Base-by-base conservation (phyloP, 2,113 vertebrate genomes). In the Nicator chloris region DNA sequence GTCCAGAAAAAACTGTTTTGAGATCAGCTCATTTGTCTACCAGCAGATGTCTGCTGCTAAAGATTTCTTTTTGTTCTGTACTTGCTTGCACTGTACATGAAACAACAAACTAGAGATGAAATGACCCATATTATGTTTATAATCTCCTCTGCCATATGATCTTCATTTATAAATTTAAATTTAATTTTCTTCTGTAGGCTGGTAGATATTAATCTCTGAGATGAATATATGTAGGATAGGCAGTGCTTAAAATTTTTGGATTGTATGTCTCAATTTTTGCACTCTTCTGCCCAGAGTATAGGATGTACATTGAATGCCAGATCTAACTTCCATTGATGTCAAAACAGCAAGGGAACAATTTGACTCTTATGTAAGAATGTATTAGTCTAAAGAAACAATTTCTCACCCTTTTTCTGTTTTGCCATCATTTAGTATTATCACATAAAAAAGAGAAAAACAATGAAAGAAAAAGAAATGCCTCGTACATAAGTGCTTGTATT, bases 121-220 rank as follows among this genome's bases (percentile, higher is more conserved):
- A 90, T 86, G 51, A 81, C 60, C 79, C 44, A 45, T 76, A 80
- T 64, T 71, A 88, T 70, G 39, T 88, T 75, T 78, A 35, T 51
- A 93, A 64, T 87, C 90, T 87, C 45, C 73, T 23, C 20, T 82
- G 56, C 60, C n/a, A 64, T 90, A 73, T 90, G 44, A 88, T 83
- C 49, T 71, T 60, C 47, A n/a, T 86, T 87, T 82, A 91, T 56
- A 44, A 94, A 88, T 91, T 95, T 82, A 65, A 75, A 60, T 92
- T 75, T 92, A 93, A 94, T 90, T 93, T 78, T 84, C 44, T 59
- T 82, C 85, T 93, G 84, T 96, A 94, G 92, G 86, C 72, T 86
- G 80, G 39, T 84, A 92, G 92, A 72, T 94, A 88, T 35, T 82
- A 4, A 79, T 86, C 79, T 95, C 47, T 84, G 61, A 82, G 39